Evolutionary conservation across 2,797 vertebrate species (phyloP), one percentile per base, ranked within the genome.

Genomic region (Oryzias sinensis): DNA sequence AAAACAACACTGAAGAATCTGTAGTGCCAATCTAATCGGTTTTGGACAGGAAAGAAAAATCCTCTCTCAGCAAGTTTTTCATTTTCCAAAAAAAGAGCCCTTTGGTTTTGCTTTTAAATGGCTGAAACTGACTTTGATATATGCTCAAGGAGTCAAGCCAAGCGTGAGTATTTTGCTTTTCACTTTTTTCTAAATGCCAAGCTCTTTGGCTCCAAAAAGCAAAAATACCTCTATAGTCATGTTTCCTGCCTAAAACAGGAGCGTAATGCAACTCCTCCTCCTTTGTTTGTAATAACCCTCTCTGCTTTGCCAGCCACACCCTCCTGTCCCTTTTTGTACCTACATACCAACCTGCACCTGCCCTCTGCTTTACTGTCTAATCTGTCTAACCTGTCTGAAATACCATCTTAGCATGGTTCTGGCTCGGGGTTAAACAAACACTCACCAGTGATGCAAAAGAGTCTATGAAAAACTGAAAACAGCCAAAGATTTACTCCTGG

Each of bases 231-330:
- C 1, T 27, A 27, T 7, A 27, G 27, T 6, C 33, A 3, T 33
- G 29, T 33, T 33, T 8, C 29, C 29, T 33, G 29, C 29, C 29
- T 7, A 2, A 33, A 33, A 33, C 29, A 33, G 29, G 29, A 33
- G 9, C 3, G 9, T 37, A 37, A 37, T 37, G 33, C 33, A 11
- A 11, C 33, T 37, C 48, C 29, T 43, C 17, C 25, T 47, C 43
- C 44, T 22, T 60, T 52, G 49, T 51, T 43, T 60, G 20, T 14
- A 44, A 25, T 20, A 52, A 40, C 37, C 50, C 59, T 24, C 37
- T 40, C 59, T 33, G 42, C 51, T 9, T 22, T 49, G 42, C 48
- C 42, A 44, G 57, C 41, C 48, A 44, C 24, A 17, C 45, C 50
- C 43, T 40, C 20, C 18, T 29, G 25, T 25, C 49, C 22, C 27